Percentiles rank a stretch among this genome's conserved stretches.
Evolutionary conservation across 2,888 invertebrate genomes (phyloP).

Genomic region (Parnassius apollo): DNA sequence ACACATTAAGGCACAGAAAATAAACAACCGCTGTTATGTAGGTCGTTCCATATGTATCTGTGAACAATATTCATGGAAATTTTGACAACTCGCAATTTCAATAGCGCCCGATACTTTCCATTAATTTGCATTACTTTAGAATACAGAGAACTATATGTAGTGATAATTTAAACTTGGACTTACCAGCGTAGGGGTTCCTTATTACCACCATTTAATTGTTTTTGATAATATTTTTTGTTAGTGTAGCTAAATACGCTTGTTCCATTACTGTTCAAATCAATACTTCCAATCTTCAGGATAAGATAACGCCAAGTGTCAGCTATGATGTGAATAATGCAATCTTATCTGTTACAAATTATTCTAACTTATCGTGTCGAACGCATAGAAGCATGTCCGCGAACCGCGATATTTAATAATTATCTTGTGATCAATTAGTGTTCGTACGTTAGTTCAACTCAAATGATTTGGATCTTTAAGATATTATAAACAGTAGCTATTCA

Average conservation of each 20-base stretch:
- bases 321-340: constrained; percentile 55
- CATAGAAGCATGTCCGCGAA: constrained; percentile 28
- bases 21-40: constrained; percentile 37
- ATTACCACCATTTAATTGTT: constrained; percentile 32
- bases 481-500: constrained; percentile 13
- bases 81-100: background rate
- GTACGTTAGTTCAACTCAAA: background rate
- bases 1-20: constrained; percentile 39
- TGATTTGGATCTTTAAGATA: constrained; percentile 14
- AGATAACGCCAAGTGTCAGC: constrained; percentile 55
- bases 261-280: constrained; percentile 57
- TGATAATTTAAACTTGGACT: background rate
- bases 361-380: constrained; percentile 37
- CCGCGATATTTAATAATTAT: constrained; percentile 26
- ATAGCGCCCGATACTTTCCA: background rate
- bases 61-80: background rate
- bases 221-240: constrained; percentile 42
- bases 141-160: background rate
- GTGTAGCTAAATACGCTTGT: constrained; percentile 44
- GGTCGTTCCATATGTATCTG: constrained; percentile 21
- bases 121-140: background rate
- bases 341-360: constrained; percentile 60
- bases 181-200: constrained; percentile 20
- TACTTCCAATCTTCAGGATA: constrained; percentile 54
- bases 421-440: constrained; percentile 9